Evolutionary conservation across 2,888 invertebrate species (phyloP).

Genomic region (Ectropis crepuscularia): DNA sequence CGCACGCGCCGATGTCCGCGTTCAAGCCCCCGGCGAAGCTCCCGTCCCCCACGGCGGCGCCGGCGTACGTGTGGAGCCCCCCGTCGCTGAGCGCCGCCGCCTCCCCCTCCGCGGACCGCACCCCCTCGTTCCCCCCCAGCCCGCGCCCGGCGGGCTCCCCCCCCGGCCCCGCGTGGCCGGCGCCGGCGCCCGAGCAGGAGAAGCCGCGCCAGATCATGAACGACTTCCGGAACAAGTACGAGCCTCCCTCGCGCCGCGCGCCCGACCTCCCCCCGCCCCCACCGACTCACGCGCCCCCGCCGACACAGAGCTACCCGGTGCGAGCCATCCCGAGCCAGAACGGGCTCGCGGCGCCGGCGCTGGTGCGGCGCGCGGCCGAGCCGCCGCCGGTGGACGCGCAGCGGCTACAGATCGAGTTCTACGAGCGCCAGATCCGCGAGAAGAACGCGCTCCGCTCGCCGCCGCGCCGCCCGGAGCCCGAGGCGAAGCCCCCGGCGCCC

Average conservation of each 20-base stretch:
- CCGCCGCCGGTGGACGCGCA: slow-evolving; percentile 69
- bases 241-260: slow-evolving; percentile 65
- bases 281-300: slow-evolving; percentile 54
- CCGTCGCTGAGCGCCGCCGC: slow-evolving; percentile 62
- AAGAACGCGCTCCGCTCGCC: slow-evolving; percentile 59
- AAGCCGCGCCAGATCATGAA: slow-evolving; percentile 74
- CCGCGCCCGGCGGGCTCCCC: slow-evolving; percentile 52
- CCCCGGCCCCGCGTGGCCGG: slow-evolving; percentile 76
- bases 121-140: slow-evolving; percentile 50
- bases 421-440: slow-evolving; percentile 77
- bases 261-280: slow-evolving; percentile 57
- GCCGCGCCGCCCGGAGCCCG: slow-evolving; percentile 43
- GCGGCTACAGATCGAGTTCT: slow-evolving; percentile 78
- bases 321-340: slow-evolving; percentile 71
- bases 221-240: slow-evolving; percentile 43
- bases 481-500: slow-evolving; percentile 57
- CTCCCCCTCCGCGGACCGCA: slow-evolving; percentile 61
- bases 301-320: slow-evolving; percentile 61
- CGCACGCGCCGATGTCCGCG: slow-evolving; percentile 91
- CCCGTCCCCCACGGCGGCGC: slow-evolving; percentile 65
- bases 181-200: slow-evolving; percentile 61
- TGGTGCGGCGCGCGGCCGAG: slow-evolving; percentile 56
- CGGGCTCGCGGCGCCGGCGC: slow-evolving; percentile 74
- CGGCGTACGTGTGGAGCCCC: slow-evolving; percentile 74
- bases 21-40: slow-evolving; percentile 86